A percentile compares a stretch with the other conserved stretches of the same genome.
phyloP scores from a whole-genome alignment of 2,888 invertebrate species.

The Chorisops tibialis region DNA sequence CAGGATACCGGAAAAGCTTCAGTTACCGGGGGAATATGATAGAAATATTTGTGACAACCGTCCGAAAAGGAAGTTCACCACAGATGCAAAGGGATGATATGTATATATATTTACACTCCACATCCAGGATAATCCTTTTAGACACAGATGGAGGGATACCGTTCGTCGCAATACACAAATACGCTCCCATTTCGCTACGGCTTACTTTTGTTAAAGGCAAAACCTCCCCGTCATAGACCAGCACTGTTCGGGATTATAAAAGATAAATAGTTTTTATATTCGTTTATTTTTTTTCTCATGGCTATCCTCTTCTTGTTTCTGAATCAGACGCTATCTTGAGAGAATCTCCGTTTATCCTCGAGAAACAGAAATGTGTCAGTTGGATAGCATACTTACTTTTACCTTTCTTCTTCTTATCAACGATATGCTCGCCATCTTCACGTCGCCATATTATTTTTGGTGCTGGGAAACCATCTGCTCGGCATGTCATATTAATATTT shows the following conservation, averaged over 20 bases:
- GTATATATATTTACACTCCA: conserved; percentile 65
- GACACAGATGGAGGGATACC: conserved; percentile 88
- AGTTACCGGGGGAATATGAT: too few relatives aligned
- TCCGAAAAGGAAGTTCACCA: neutral
- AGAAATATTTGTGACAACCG: neutral
- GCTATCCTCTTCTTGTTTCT: neutral
- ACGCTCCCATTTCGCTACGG: conserved; percentile 65
- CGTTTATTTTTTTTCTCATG: neutral
- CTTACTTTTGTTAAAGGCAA: conserved; percentile 82
- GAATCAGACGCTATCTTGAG: neutral
- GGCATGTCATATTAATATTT: conserved; percentile 88
- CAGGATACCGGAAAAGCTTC: too few relatives aligned
- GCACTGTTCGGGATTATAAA: conserved; percentile 58
- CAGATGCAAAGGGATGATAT: conserved; percentile 11
- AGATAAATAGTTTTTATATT: conserved; percentile 16
- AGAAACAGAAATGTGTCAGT: conserved; percentile 36
- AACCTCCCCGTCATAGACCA: conserved; percentile 79
- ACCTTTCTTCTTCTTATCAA: conserved; percentile 83
- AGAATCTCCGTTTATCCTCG: neutral
- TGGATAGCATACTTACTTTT: conserved; percentile 39
- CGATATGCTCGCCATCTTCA: conserved; percentile 84
- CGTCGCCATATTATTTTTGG: conserved; percentile 92
- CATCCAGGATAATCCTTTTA: conserved; percentile 86
- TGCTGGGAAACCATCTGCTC: conserved; percentile 85
- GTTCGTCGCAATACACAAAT: conserved; percentile 60